Evolutionary conservation across 2,113 vertebrate genomes (phyloP).

Genomic region (Etia nguti): DNA sequence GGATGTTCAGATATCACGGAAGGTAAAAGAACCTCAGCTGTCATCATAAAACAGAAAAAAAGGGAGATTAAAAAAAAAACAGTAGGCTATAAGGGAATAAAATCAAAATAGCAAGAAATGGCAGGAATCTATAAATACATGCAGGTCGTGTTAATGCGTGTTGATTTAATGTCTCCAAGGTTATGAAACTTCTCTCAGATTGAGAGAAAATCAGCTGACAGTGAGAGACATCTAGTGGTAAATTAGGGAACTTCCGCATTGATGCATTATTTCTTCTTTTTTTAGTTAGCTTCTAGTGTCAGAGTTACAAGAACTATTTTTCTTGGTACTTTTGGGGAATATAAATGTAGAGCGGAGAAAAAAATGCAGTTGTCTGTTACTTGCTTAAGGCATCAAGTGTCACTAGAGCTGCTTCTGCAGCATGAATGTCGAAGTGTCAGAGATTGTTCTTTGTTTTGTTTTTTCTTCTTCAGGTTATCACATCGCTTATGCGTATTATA

Average conservation of each 20-base stretch:
- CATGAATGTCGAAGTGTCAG: not conserved
- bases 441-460: not conserved
- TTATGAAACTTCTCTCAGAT: not conserved
- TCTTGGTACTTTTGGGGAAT: not conserved
- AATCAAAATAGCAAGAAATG: not conserved
- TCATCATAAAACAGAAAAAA: not conserved
- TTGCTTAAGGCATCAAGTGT: not conserved
- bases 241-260: not conserved
- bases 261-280: not conserved
- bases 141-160: not conserved
- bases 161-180: not conserved
- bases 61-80: not conserved
- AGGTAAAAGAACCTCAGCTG: not conserved
- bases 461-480: not conserved
- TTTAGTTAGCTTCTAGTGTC: not conserved
- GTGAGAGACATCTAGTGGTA: conserved; percentile 70
- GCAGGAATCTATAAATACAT: not conserved
- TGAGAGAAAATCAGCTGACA: conserved; percentile 10
- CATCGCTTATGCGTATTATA: not conserved
- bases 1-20: not conserved
- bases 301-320: not conserved
- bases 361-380: not conserved
- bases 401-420: not conserved
- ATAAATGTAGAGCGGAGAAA: not conserved
- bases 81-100: not conserved